phyloP scores from a whole-genome alignment of 1,140 invertebrate species.

The Phocides pigmalion region DNA sequence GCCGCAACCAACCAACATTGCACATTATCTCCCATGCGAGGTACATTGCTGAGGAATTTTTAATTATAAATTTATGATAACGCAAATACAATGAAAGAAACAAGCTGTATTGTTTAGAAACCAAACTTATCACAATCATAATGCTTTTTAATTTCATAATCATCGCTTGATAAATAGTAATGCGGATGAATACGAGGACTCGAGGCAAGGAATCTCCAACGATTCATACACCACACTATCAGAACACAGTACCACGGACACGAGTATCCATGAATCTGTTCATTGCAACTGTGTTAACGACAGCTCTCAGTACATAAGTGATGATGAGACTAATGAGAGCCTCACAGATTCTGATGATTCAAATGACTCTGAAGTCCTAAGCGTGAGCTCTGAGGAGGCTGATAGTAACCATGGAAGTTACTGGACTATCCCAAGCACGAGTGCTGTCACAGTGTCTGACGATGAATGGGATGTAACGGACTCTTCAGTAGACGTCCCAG shows the following conservation, averaged over 20 bases:
- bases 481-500: slow-evolving; percentile 38
- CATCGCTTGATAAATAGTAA: background rate
- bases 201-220: slow-evolving; percentile 3
- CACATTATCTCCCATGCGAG: no score
- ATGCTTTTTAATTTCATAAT: no score
- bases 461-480: slow-evolving; percentile 54
- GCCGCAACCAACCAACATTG: no score
- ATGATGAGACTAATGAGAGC: background rate
- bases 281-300: background rate
- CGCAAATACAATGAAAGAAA: no score
- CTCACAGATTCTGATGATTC: background rate
- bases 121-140: no score
- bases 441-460: slow-evolving; percentile 18
- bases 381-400: background rate
- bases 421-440: background rate
- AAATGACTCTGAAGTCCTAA: slow-evolving; percentile 11
- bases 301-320: background rate
- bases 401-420: slow-evolving; percentile 7
- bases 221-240: slow-evolving; percentile 57
- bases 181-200: background rate
- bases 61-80: no score
- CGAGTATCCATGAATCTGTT: slow-evolving; percentile 44
- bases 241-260: slow-evolving; percentile 58
- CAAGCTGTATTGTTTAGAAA: no score
- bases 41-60: no score